Evolutionary conservation across 53 echinoderm and acorn worm species (phyloP).

Genomic region (Henricia sp.): DNA sequence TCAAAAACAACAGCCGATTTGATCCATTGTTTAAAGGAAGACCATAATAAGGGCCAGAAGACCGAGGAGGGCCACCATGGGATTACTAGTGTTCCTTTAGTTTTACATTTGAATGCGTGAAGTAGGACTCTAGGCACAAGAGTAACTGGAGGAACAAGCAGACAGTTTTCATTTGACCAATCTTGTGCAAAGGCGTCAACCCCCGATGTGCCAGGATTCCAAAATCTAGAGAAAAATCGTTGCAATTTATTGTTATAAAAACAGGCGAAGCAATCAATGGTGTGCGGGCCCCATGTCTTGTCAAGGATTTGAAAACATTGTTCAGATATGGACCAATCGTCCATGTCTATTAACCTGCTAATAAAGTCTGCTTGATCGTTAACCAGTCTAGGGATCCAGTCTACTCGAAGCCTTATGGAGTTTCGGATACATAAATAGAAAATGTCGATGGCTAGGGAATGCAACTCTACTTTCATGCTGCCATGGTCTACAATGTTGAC

Average conservation of each 20-base stretch:
- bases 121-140: neutral
- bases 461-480: slow-evolving; percentile 21
- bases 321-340: slow-evolving; percentile 22
- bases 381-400: slow-evolving; percentile 21
- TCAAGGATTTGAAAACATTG: neutral
- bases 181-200: neutral
- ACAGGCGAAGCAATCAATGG: neutral
- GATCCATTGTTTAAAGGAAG: neutral
- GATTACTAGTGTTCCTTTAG: neutral
- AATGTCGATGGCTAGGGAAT: neutral
- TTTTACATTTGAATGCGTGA: neutral
- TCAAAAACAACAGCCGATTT: neutral
- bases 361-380: slow-evolving; percentile 46
- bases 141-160: neutral
- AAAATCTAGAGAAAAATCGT: slow-evolving; percentile 12
- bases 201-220: neutral
- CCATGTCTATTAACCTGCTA: slow-evolving; percentile 17
- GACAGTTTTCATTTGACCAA: neutral
- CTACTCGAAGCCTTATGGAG: neutral
- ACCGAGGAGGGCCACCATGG: neutral
- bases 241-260: neutral
- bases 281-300: neutral
- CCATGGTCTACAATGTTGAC: slow-evolving; percentile 3
- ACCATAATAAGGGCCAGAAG: slow-evolving; percentile 2
- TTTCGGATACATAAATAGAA: neutral